Conservation (phyloP, 1,140 invertebrate genomes). For the Drosophila persimilis region DNA sequence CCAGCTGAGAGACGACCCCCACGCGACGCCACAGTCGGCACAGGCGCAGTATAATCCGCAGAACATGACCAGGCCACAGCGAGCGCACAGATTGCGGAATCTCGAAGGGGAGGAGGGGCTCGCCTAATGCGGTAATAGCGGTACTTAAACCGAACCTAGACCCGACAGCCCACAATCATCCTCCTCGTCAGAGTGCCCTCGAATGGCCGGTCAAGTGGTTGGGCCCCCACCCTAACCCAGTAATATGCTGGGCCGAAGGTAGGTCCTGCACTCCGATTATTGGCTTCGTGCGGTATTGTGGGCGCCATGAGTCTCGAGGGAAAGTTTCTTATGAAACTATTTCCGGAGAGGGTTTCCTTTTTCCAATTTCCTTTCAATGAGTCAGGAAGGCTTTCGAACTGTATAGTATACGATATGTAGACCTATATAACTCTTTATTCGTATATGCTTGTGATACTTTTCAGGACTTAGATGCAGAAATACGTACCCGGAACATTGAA, state of each 20-base stretch:
- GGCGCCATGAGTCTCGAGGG: conserved; percentile 49
- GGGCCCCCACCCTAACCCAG: not conserved
- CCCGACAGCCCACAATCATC: not conserved
- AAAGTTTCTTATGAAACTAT: conserved; percentile 37
- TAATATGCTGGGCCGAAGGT: conserved; percentile 18
- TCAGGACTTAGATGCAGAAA: no score
- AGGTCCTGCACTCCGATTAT: conserved; percentile 30
- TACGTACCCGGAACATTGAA: no score
- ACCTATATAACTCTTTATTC: no score
- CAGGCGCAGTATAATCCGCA: conserved; percentile 64
- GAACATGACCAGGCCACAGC: no score
- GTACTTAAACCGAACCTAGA: conserved; percentile 11
- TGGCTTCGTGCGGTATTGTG: conserved; percentile 13
- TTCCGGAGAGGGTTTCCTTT: conserved; percentile 19
- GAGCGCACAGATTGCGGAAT: conserved; percentile 53
- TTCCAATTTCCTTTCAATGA: not conserved
- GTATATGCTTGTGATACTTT: no score
- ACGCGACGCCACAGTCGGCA: conserved; percentile 39
- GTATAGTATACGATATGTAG: no score
- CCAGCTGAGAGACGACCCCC: conserved; percentile 52
- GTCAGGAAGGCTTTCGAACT: no score
- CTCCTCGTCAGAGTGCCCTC: conserved; percentile 8
- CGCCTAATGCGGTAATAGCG: conserved; percentile 62
- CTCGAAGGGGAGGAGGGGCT: conserved; percentile 44
- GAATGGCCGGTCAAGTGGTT: conserved; percentile 33